phyloP scores from a whole-genome alignment of 2,113 vertebrate species.

The Rhodinocichla rosea region DNA sequence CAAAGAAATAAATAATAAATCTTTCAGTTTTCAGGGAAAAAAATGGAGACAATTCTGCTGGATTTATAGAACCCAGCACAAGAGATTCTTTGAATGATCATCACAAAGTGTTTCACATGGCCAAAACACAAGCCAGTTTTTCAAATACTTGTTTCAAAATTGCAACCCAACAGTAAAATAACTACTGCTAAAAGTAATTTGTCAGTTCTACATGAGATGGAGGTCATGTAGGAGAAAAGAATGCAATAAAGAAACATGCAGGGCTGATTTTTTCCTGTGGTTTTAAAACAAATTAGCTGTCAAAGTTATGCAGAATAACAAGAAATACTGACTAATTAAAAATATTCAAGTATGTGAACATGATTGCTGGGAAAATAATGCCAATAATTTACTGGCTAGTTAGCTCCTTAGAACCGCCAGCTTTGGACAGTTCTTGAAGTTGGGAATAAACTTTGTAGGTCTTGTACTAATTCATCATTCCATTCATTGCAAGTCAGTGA shows the following conservation, averaged over 20 bases:
- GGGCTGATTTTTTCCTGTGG: neutral
- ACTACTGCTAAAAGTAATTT: conserved; percentile 39
- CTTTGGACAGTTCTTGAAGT: neutral
- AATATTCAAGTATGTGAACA: neutral
- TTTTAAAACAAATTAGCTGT: conserved; percentile 47
- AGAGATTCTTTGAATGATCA: neutral
- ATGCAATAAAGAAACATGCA: neutral
- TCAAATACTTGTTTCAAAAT: neutral
- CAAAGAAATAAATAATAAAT: neutral
- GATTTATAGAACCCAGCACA: neutral
- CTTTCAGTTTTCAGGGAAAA: neutral
- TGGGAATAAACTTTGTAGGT: neutral
- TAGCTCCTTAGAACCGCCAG: neutral
- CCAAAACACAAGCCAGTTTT: neutral
- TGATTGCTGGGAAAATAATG: neutral
- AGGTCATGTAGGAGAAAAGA: neutral
- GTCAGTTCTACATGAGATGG: neutral
- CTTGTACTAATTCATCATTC: conserved; percentile 34
- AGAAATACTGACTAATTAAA: conserved; percentile 50
- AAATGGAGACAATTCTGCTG: neutral
- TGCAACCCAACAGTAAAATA: neutral
- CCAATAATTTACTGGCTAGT: conserved; percentile 16
- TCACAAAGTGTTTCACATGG: neutral
- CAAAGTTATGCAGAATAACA: conserved; percentile 22
- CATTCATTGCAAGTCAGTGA: neutral